These are phyloP conservation scores for Leptinotarsa tumamoca DNA, from an alignment of 2,888 invertebrate genomes.

Conservation along the genomic window DNA sequence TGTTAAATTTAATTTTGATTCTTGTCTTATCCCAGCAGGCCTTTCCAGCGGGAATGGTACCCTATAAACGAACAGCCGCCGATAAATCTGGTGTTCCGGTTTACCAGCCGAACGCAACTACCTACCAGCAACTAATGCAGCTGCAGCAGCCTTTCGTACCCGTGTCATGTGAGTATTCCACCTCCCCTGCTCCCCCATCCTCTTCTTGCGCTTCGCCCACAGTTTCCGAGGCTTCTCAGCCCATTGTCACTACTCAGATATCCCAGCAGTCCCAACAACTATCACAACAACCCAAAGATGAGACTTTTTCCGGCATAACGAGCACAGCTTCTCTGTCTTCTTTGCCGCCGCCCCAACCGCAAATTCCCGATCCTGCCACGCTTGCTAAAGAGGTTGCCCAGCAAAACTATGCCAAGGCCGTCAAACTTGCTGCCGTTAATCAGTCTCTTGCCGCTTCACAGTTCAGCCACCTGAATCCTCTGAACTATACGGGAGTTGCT, in stretches of 20 bases:
- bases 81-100: slow-evolving; percentile 97
- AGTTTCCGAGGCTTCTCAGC: slow-evolving; percentile 58
- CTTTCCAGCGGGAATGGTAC: slow-evolving; percentile 95
- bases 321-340: slow-evolving; percentile 39
- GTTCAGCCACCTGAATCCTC: slow-evolving; percentile 69
- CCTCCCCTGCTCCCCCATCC: slow-evolving; percentile 72
- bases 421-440: slow-evolving; percentile 72
- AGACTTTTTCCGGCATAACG: slow-evolving; percentile 49
- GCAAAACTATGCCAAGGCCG: slow-evolving; percentile 83
- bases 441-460: slow-evolving; percentile 43
- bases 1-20: neutral
- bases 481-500: slow-evolving; percentile 78
- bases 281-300: slow-evolving; percentile 58
- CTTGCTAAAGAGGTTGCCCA: slow-evolving; percentile 86
- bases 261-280: slow-evolving; percentile 48
- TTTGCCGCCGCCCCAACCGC: slow-evolving; percentile 50
- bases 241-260: slow-evolving; percentile 55
- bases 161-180: slow-evolving; percentile 98
- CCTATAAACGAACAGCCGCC: slow-evolving; percentile 95
- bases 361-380: slow-evolving; percentile 72
- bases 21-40: slow-evolving; percentile 72
- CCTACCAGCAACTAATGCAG: slow-evolving; percentile 96
- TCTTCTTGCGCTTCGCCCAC: slow-evolving; percentile 61
- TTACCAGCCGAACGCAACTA: slow-evolving; percentile 91
- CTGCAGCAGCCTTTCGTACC: slow-evolving; percentile 96